Base-by-base conservation (phyloP, 1,140 invertebrate species). In the Lutraria rhynchaena region DNA sequence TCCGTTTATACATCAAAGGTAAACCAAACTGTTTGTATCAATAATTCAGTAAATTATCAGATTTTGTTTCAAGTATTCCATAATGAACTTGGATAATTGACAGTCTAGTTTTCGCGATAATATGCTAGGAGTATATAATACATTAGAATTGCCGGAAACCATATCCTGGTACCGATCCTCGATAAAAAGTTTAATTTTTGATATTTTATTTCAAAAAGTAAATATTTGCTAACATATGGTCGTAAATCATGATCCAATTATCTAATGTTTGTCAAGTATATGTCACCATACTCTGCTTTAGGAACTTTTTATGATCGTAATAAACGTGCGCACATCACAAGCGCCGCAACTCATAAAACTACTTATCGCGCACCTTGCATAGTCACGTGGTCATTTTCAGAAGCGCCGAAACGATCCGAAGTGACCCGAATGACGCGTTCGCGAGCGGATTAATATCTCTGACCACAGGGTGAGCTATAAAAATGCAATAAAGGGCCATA, bases 361-460 rank as follows among this genome's bases (percentile, higher is more conserved):
- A 80, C 76, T 80, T 80, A 80, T 80, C 76, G 76, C 55, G 76
- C 65, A 70, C 65, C 76, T 70, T 69, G 76, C 65, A 9, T 17
- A 24, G 53, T 60, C 55, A 65, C 41, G 46, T 67, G 63, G 17
- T 55, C 65, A 63, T 53, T 69, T 44, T 67, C 49, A 37, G 22
- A 55, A 60, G 2, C 41, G 31, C 49, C 76, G 76, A 80, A 69
- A 80, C 53, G 65, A 51, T 35, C 63, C 51, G 63, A 70, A 24
- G 67, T 70, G 57, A 70, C 53, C 76, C 63, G 51, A 70, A 69
- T 33, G 65, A 35, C 76, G 57, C 76, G 27, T 19, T 29, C 60
- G 44, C 58, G 69, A 15, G 53, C 55, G 49, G 49, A 55, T 65
- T 69, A 49, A 78, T 78, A 58, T 67, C 51, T 1, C 41, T 80